Base-by-base conservation (phyloP, 2,113 vertebrate genomes). In the Phasianus colchicus region DNA sequence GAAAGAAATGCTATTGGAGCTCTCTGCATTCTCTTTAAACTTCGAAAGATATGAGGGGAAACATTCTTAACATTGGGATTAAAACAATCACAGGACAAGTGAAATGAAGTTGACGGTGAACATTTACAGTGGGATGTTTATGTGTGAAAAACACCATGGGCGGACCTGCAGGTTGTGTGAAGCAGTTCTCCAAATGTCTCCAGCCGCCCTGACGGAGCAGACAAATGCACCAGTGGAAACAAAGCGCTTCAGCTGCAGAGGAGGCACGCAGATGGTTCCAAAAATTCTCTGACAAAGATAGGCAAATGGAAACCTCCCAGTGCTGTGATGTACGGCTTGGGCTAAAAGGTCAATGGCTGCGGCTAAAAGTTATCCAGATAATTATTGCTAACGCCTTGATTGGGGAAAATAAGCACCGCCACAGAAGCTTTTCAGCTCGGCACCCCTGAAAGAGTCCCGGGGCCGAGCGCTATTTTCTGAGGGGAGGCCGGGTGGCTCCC, bases 401-500 rank as follows among this genome's bases (percentile, higher is more conserved):
- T 58, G 48, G 54, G 38, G 54, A 77, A 84, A 90, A 48, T 19
- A 58, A 93, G 78, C 86, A 74, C 67, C n/a, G 24, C 57, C 67
- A 40, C 3, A 7, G 76, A 79, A 84, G 88, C 72, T 61, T 95
- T 87, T 42, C 65, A 74, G 55, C 77, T 60, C 60, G 13, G 48
- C 64, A 16, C 57, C 43, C 92, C 52, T 64, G 25, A 66, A 79
- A 87, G 50, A 50, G 75, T 95, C 45, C 70, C 67, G 77, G 2
- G 73, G 83, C 77, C 67, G 10, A 89, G 97, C 97, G 70, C 97
- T 96, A 93, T 93, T 92, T 89, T 76, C 69, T 32, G 63, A 57
- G 43, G 87, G 91, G 96, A 93, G 95, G 89, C 96, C 93, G 95
- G 48, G 78, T 95, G 95, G 97, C 98, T 96, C 97, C 89, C 89